phyloP scores from a whole-genome alignment of 2,888 invertebrate species.

The Ditylenchus weischeri region DNA sequence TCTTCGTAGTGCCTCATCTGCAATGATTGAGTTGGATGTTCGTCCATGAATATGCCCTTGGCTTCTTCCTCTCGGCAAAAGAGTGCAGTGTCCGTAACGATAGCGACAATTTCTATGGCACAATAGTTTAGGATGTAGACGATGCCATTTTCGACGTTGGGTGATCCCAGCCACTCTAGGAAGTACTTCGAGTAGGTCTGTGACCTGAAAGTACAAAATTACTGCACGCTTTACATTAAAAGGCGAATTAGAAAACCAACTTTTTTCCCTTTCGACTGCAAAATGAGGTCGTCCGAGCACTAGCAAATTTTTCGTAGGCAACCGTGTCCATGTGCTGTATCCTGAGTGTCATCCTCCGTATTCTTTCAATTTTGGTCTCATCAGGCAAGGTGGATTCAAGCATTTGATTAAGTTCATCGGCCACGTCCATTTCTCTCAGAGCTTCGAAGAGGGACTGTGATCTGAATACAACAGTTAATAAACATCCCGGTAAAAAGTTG shows the following conservation, averaged over 20 bases:
- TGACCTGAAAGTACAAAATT: conserved; percentile 1
- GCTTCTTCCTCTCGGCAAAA: conserved; percentile 23
- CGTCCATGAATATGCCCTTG: conserved; percentile 11
- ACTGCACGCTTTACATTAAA: background rate
- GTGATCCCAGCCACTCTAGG: conserved; percentile 27
- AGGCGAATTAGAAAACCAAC: no score
- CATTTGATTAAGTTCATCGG: conserved; percentile 11
- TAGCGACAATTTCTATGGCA: conserved; percentile 35
- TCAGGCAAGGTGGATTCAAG: conserved; percentile 15
- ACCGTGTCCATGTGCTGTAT: conserved; percentile 24
- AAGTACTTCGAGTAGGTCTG: conserved; percentile 16
- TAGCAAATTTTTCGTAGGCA: conserved; percentile 25
- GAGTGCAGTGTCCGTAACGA: conserved; percentile 27
- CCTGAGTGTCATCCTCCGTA: conserved; percentile 29
- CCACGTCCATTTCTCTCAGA: conserved; percentile 23
- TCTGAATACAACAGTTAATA: no score
- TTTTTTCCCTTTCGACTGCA: conserved; percentile 18
- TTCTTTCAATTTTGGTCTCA: conserved; percentile 26
- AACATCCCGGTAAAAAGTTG: no score
- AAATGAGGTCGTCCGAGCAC: conserved; percentile 27
- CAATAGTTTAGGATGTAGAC: conserved; percentile 27
- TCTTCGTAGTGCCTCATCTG: conserved; percentile 21
- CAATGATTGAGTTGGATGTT: conserved; percentile 9
- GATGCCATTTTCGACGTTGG: conserved; percentile 21
- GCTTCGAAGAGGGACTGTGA: conserved; percentile 15